Percentiles rank a stretch among this genome's conserved stretches.
These are phyloP conservation scores for Arctocebus calabarensis DNA, from an alignment of 2,797 vertebrate species.

Conservation along the genomic window DNA sequence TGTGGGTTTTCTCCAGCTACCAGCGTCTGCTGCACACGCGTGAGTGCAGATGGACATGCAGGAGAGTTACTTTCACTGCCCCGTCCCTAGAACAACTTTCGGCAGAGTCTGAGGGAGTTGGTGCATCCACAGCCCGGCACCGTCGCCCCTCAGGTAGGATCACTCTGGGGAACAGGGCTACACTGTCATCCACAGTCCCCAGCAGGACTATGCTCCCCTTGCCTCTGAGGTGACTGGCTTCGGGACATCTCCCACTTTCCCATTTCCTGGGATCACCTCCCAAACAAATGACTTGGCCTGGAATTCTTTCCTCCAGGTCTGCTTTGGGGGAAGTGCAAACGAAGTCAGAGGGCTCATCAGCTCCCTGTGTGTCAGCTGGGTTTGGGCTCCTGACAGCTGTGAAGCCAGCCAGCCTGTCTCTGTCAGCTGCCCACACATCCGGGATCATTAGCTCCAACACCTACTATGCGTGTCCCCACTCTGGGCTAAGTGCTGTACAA, in stretches of 20 bases:
- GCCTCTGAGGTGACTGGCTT: not conserved
- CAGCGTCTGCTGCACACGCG: not conserved
- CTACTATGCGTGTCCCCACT: not conserved
- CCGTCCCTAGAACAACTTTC: not conserved
- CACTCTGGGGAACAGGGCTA: not conserved
- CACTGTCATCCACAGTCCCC: not conserved
- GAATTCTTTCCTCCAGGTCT: not conserved
- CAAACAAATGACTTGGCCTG: not conserved
- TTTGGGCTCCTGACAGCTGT: not conserved
- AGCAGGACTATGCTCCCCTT: not conserved
- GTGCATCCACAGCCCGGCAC: not conserved
- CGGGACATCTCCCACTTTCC: not conserved
- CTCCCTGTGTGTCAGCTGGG: not conserved
- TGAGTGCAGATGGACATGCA: not conserved
- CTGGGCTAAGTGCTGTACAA: not conserved
- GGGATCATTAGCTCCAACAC: not conserved
- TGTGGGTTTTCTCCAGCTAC: not conserved
- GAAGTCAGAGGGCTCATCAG: not conserved
- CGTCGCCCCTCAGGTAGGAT: not conserved
- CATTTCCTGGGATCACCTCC: not conserved
- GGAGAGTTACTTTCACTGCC: not conserved
- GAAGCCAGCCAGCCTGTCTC: not conserved
- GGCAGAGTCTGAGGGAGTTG: not conserved
- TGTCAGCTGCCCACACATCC: not conserved
- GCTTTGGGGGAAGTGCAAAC: not conserved